These are phyloP conservation scores for Trichacis sp. DNA, from an alignment of 2,888 invertebrate species.

Conservation along the genomic window DNA sequence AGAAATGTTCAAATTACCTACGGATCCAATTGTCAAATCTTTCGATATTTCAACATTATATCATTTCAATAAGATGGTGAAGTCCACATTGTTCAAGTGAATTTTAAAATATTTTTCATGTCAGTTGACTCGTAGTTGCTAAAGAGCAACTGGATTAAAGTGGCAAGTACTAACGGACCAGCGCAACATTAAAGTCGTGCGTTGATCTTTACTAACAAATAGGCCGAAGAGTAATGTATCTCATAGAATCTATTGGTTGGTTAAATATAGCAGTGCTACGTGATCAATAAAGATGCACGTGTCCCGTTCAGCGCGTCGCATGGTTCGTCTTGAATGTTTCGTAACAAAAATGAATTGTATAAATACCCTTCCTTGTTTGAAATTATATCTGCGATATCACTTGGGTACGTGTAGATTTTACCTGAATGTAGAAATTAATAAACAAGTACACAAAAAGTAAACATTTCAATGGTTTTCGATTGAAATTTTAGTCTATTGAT, in stretches of 20 bases:
- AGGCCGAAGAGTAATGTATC: slow-evolving; percentile 21
- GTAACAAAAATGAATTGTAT: slow-evolving; percentile 43
- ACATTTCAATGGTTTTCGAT: slow-evolving; percentile 51
- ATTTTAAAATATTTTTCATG: too few species aligned
- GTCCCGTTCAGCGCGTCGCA: slow-evolving; percentile 41
- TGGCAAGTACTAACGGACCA: too few species aligned
- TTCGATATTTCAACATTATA: too few species aligned
- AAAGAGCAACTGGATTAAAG: too few species aligned
- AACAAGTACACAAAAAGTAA: slow-evolving; percentile 64
- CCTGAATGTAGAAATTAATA: slow-evolving; percentile 67
- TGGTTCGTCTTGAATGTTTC: slow-evolving; percentile 28
- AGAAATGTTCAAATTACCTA: too few species aligned
- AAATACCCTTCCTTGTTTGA: slow-evolving; percentile 30
- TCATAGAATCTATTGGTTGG: slow-evolving; percentile 25
- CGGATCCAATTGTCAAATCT: too few species aligned
- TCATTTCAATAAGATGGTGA: too few species aligned
- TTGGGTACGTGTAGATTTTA: slow-evolving; percentile 76
- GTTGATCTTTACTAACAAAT: slow-evolving; percentile 26
- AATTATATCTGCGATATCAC: slow-evolving; percentile 69
- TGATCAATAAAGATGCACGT: slow-evolving; percentile 54
- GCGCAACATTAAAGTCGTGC: slow-evolving; percentile 16
- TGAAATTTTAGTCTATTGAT: slow-evolving; percentile 27
- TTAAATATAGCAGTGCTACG: slow-evolving; percentile 55
- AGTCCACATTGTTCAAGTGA: too few species aligned
- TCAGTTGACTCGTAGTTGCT: too few species aligned